These are phyloP conservation scores for Coremacera marginata DNA, from an alignment of 2,888 invertebrate species.

Conservation along the genomic window DNA sequence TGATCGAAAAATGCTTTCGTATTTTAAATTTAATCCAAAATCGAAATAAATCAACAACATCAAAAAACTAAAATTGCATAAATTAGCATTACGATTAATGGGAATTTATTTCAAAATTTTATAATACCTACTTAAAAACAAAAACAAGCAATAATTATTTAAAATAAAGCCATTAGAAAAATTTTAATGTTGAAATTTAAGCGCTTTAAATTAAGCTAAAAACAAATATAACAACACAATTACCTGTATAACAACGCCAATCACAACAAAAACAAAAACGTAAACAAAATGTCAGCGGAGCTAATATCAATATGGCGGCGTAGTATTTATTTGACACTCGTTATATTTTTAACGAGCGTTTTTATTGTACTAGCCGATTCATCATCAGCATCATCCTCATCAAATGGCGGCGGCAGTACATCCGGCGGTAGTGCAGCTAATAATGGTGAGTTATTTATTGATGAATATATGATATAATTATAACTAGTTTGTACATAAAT, in stretches of 20 bases:
- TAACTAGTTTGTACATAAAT: neutral
- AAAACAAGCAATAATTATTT: neutral
- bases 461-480: neutral
- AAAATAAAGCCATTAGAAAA: neutral
- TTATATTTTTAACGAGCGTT: slow-evolving; percentile 23
- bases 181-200: neutral
- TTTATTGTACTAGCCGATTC: slow-evolving; percentile 25
- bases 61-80: neutral
- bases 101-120: neutral
- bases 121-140: neutral
- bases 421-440: slow-evolving; percentile 55
- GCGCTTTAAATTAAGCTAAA: neutral
- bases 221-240: neutral
- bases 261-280: neutral
- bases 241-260: neutral
- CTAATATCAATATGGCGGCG: slow-evolving; percentile 19
- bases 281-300: slow-evolving; percentile 7
- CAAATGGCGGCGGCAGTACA: slow-evolving; percentile 44
- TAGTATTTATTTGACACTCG: slow-evolving; percentile 8
- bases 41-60: neutral
- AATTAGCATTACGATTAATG: too few relatives aligned
- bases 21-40: neutral
- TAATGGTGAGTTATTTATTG: slow-evolving; percentile 60
- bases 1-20: neutral
- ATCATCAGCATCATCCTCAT: slow-evolving; percentile 24